These are phyloP conservation scores for Orthosia cruda DNA, from an alignment of 2,888 invertebrate species.

Conservation along the genomic window DNA sequence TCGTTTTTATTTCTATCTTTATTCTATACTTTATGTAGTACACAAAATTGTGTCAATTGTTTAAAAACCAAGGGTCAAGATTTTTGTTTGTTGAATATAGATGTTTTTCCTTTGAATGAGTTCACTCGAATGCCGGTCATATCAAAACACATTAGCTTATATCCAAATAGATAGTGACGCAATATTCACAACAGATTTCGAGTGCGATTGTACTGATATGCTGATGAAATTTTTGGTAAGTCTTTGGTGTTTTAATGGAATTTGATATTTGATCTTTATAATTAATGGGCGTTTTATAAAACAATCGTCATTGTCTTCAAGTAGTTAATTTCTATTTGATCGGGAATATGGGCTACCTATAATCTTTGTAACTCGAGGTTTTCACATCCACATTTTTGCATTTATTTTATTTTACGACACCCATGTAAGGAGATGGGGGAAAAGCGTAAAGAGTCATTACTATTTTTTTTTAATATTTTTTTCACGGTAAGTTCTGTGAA, in stretches of 20 bases:
- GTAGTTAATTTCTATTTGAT: background rate
- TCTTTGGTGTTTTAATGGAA: background rate
- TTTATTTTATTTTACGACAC: too few species aligned
- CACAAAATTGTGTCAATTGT: background rate
- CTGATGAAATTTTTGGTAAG: constrained; percentile 19
- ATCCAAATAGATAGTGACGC: constrained; percentile 16
- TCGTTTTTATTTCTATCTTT: background rate
- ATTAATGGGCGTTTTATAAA: background rate
- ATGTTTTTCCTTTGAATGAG: constrained; percentile 29
- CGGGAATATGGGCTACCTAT: background rate
- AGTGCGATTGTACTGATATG: background rate
- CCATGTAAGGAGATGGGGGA: too few species aligned
- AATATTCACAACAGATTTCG: constrained; percentile 32
- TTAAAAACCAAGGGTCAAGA: background rate
- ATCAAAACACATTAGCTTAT: constrained; percentile 15
- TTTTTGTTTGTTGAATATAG: background rate
- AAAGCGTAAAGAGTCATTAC: too few species aligned
- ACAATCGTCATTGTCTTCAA: background rate
- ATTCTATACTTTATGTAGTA: too few species aligned
- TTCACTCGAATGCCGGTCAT: constrained; percentile 24
- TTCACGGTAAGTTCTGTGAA: too few species aligned
- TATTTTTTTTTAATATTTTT: too few species aligned
- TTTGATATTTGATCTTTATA: too few species aligned
- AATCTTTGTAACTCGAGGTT: too few species aligned
- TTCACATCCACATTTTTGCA: background rate